Conservation (phyloP, 1,140 invertebrate species). For the Ganaspis sp. region DNA sequence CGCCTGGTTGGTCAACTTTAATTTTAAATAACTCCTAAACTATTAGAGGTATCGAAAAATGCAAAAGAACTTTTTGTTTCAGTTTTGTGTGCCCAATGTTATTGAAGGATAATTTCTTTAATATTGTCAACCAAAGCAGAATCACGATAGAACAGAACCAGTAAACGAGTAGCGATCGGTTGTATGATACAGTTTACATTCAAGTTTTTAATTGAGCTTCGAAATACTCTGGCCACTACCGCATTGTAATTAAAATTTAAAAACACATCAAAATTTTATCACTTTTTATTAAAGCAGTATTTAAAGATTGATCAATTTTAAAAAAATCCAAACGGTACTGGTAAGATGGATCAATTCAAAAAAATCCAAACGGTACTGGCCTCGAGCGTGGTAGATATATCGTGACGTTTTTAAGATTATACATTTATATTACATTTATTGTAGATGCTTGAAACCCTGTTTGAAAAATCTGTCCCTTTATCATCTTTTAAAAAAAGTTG, state of each 20-base stretch:
- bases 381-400: conserved; percentile 61
- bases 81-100: no score
- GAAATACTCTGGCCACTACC: conserved; percentile 48
- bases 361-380: conserved; percentile 48
- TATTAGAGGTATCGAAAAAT: no score
- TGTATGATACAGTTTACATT: conserved; percentile 69
- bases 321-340: conserved; percentile 46
- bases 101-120: no score
- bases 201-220: conserved; percentile 66
- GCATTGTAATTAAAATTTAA: conserved; percentile 30
- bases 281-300: no score
- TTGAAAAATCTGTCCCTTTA: conserved; percentile 53
- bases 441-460: conserved; percentile 67
- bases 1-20: no score
- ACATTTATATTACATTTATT: conserved; percentile 73
- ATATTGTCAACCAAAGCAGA: no score
- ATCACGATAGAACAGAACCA: conserved; percentile 70
- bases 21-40: no score
- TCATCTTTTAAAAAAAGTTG: conserved; percentile 20
- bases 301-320: no score
- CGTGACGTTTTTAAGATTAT: conserved; percentile 68
- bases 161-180: conserved; percentile 70
- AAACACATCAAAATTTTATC: not conserved
- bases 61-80: no score
- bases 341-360: not conserved